These are phyloP conservation scores for Musca vetustissima DNA, from an alignment of 1,140 invertebrate genomes.

Conservation along the genomic window DNA sequence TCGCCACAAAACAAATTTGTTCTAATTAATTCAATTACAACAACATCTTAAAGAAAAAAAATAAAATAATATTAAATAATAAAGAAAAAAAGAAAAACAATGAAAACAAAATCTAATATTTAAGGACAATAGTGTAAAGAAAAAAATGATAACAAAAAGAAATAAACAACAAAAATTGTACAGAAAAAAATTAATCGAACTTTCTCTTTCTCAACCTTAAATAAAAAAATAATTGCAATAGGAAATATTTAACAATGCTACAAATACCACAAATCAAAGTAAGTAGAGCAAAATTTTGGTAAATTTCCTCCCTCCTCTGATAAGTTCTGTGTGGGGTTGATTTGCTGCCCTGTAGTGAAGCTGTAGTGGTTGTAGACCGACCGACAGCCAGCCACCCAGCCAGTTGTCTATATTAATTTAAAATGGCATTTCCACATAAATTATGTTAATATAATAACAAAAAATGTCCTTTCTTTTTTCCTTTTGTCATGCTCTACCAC, in stretches of 20 bases:
- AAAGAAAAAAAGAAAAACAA: too few relatives aligned
- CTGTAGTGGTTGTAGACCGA: too few relatives aligned
- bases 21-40: too few relatives aligned
- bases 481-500: neutral
- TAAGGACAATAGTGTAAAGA: slow-evolving; percentile 46
- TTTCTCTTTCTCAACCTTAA: neutral
- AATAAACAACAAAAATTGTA: slow-evolving; percentile 5
- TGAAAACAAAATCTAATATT: neutral
- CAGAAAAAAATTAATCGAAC: neutral
- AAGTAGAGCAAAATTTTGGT: neutral
- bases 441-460: slow-evolving; percentile 49
- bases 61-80: too few relatives aligned
- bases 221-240: too few relatives aligned
- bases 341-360: too few relatives aligned
- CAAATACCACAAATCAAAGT: slow-evolving; percentile 21
- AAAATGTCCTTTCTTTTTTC: too few relatives aligned
- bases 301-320: too few relatives aligned
- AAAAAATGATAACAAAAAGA: slow-evolving; percentile 1
- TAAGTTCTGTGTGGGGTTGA: too few relatives aligned
- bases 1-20: too few relatives aligned
- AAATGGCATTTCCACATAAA: slow-evolving; percentile 52
- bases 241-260: slow-evolving; percentile 7
- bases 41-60: too few relatives aligned
- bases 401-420: slow-evolving; percentile 14
- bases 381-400: too few relatives aligned